These are phyloP conservation scores for Acleris holmiana DNA, from an alignment of 2,888 invertebrate species.

Conservation along the genomic window DNA sequence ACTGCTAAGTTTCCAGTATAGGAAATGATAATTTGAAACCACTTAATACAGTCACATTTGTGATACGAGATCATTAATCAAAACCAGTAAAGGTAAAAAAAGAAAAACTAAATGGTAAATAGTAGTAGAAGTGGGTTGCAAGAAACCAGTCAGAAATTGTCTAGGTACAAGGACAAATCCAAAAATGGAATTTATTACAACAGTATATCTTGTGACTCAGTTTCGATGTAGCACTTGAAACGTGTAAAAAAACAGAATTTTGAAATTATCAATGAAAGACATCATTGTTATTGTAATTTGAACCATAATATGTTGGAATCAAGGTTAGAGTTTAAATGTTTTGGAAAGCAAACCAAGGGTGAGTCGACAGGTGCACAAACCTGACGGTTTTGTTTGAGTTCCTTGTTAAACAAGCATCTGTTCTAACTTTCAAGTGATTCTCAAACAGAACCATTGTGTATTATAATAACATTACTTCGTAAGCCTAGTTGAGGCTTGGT, in stretches of 20 bases:
- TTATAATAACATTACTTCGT: not conserved
- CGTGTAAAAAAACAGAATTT: constrained; percentile 9
- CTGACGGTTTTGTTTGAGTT: constrained; percentile 21
- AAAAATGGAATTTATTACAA: constrained; percentile 8
- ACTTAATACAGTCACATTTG: too few species aligned
- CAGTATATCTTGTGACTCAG: constrained; percentile 7
- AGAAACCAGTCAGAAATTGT: not conserved
- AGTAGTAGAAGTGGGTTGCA: not conserved
- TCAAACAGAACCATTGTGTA: constrained; percentile 7
- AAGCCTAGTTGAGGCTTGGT: not conserved
- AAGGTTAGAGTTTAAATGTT: constrained; percentile 1
- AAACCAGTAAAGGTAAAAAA: constrained; percentile 2
- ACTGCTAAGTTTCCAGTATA: too few species aligned
- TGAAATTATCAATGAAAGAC: not conserved
- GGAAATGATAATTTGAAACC: too few species aligned
- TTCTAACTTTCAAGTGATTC: constrained; percentile 16
- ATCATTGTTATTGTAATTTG: not conserved
- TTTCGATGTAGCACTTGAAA: not conserved
- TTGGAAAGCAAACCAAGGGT: not conserved
- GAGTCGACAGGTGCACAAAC: constrained; percentile 30
- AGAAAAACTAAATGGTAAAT: not conserved
- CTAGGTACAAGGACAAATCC: constrained; percentile 9
- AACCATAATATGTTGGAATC: not conserved
- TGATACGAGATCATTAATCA: constrained; percentile 1
- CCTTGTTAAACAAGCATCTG: constrained; percentile 25